Base-by-base conservation (phyloP, 2,113 vertebrate species). In the Uria aalge region DNA sequence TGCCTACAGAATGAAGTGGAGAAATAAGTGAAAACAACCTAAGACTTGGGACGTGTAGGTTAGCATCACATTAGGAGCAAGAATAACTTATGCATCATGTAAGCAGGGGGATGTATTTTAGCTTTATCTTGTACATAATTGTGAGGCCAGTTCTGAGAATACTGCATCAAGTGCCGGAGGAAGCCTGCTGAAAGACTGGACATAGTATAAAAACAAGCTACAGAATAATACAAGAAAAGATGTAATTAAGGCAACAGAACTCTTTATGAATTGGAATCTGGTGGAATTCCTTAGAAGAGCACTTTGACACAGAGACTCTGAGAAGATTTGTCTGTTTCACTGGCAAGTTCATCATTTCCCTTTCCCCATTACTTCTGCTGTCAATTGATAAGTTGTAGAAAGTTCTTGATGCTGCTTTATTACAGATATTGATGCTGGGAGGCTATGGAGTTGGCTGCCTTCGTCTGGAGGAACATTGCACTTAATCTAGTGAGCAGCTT, bases 21-120 rank as follows among this genome's bases (percentile, higher is more conserved):
- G 36, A 71, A 93, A 85, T 71, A 45, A 87, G 62, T 71, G 12
- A 26, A 56, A 74, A 17, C 6, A 22, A 0, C 15, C 1, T 75
- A 38, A 52, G 36, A 69, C 6, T 10, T 85, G 18, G 41, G 13
- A 38, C 22, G 22, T 0, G 0, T 29, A 47, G 38, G 8, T 57
- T 74, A 69, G 22, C 12, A 18, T 78, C 15, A 23, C 0, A 1
- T 43, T 47, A 59, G 29, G 47, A 85, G 38, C 27, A 78, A 36
- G 34, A 92, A 19, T 66, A 63, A 47, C 4, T 74, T 57, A 1
- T 0, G 22, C 11, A 15, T 53, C 2, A 1, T 11, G 19, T 77
- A 38, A 86, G 26, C 30, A 47, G 41, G 47, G 16, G n/a, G 7
- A 15, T 59, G 38, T 18, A 15, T 85, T 1, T 48, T 56, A 23